Evolutionary conservation across 2,797 vertebrate species (phyloP).

Genomic region (Sebastes taczanowskii): DNA sequence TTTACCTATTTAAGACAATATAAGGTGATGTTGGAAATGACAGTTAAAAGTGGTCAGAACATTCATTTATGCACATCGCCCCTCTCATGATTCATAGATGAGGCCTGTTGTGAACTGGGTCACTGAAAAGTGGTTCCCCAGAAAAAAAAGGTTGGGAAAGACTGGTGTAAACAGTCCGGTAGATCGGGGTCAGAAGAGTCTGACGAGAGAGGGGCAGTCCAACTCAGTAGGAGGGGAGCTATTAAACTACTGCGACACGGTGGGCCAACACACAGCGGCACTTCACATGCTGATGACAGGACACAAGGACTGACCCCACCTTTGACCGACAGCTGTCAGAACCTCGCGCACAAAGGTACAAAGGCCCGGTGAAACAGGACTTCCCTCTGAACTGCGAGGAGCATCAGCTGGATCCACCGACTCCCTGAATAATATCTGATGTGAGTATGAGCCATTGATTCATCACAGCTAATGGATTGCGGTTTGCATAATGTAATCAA

Average conservation of each 20-base stretch:
- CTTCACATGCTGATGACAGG: constrained; percentile 15
- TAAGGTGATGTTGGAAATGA: too few species aligned
- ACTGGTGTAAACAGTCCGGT: neutral
- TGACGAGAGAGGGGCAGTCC: constrained; percentile 10
- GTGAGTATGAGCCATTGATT: constrained; percentile 24
- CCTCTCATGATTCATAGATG: too few species aligned
- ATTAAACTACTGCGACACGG: constrained; percentile 9
- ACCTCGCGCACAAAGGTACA: constrained; percentile 5
- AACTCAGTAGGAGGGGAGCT: constrained; percentile 25
- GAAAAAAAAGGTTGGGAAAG: too few species aligned
- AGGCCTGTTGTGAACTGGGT: too few species aligned
- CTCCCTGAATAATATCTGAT: constrained; percentile 2
- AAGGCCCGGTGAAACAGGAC: neutral
- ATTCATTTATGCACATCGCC: too few species aligned
- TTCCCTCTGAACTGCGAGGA: neutral
- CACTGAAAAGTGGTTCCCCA: too few species aligned
- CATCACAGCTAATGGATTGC: constrained; percentile 12
- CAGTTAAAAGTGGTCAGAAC: too few species aligned
- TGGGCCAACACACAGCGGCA: neutral
- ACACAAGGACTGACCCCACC: constrained; percentile 9
- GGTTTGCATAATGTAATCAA: constrained; percentile 17
- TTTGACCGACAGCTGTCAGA: constrained; percentile 29
- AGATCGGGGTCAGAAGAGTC: neutral
- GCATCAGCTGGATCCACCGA: constrained; percentile 16
- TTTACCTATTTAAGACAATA: too few species aligned